These are phyloP conservation scores for Condylura cristata DNA, from an alignment of 2,113 vertebrate species.

Conservation along the genomic window DNA sequence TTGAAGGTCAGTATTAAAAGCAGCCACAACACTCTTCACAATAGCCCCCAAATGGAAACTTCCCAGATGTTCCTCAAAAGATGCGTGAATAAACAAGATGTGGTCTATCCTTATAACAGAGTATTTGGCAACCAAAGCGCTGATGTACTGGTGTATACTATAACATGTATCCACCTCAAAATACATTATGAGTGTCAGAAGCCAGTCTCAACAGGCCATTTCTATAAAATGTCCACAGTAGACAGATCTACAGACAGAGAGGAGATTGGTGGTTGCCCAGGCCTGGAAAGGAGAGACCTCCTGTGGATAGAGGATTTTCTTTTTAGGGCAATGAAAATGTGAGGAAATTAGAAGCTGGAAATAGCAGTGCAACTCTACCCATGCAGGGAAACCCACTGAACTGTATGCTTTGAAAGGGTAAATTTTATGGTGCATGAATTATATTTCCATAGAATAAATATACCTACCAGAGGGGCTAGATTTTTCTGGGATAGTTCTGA, in stretches of 20 bases:
- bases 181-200: not conserved
- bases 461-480: not conserved
- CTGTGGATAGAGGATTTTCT: not conserved
- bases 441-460: not conserved
- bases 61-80: not conserved
- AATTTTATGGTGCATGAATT: not conserved
- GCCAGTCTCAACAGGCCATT: not conserved
- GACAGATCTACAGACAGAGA: not conserved
- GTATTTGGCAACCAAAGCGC: not conserved
- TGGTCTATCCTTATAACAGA: not conserved
- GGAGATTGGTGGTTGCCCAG: not conserved
- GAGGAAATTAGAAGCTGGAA: not conserved
- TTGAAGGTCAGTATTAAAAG: not conserved
- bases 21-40: not conserved
- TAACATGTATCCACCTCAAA: not conserved
- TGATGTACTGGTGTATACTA: rapidly evolving
- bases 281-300: not conserved
- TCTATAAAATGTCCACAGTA: not conserved
- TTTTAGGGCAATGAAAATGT: not conserved
- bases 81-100: not conserved
- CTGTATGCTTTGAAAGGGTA: not conserved
- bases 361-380: not conserved
- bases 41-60: not conserved
- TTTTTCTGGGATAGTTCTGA: constrained; percentile 40
- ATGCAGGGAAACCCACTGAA: not conserved